Conservation (phyloP, 2,113 vertebrate genomes). For the Corythaeola cristata region DNA sequence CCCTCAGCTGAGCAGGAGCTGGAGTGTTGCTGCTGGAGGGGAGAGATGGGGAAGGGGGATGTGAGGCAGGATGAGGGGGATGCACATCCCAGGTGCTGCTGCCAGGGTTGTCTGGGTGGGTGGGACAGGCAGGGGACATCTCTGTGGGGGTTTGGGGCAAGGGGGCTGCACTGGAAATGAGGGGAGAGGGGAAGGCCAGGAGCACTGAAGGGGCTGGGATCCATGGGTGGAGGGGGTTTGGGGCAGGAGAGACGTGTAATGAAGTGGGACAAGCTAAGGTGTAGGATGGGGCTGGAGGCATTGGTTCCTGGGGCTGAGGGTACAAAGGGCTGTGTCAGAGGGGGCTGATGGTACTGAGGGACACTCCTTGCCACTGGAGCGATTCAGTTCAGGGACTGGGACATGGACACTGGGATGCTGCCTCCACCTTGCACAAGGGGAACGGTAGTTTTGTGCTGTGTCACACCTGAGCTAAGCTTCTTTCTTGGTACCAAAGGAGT, state of each 20-base stretch:
- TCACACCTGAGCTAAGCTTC: background rate
- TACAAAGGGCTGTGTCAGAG: background rate
- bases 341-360: background rate
- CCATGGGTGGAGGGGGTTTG: background rate
- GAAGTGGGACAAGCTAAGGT: background rate
- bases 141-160: accelerated
- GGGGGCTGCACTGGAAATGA: background rate
- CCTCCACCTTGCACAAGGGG: background rate
- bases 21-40: background rate
- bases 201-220: background rate
- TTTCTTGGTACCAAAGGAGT: background rate
- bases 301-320: background rate
- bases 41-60: background rate
- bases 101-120: background rate
- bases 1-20: background rate
- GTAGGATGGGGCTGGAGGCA: background rate
- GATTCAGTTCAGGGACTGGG: background rate
- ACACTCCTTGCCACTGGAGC: background rate
- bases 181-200: background rate
- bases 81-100: background rate
- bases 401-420: accelerated
- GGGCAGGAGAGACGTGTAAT: background rate
- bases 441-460: background rate
- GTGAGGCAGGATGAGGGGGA: background rate
- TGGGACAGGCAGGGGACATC: background rate